A percentile compares a stretch with the other conserved stretches of the same genome.
Conservation (phyloP, 2,797 vertebrate species). For the Phataginus tetradactyla region DNA sequence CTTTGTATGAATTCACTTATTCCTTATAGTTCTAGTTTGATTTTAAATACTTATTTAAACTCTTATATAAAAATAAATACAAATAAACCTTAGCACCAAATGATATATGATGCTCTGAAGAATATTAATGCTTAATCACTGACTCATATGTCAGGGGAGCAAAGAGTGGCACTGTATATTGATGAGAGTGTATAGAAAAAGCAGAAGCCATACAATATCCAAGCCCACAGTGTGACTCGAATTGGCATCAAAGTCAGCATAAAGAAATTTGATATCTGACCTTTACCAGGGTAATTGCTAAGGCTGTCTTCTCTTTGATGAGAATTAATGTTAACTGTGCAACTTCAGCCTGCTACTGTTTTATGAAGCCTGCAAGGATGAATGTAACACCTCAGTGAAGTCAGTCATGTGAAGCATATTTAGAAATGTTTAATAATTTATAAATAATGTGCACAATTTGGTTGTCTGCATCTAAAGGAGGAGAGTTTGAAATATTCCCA, state of each 20-base stretch:
- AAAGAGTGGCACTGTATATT: background rate
- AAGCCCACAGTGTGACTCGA: background rate
- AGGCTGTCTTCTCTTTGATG: slow-evolving; percentile 58
- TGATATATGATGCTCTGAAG: background rate
- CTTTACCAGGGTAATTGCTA: slow-evolving; percentile 59
- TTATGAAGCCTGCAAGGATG: slow-evolving; percentile 52
- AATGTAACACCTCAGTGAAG: slow-evolving; percentile 32
- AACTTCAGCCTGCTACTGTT: slow-evolving; percentile 63
- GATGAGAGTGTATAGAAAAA: background rate
- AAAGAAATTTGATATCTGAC: slow-evolving; percentile 61
- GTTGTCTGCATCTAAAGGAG: slow-evolving; percentile 55
- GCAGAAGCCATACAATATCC: background rate
- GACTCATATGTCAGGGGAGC: background rate
- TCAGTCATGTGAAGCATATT: slow-evolving; percentile 68
- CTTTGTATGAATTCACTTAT: background rate
- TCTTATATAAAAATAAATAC: background rate
- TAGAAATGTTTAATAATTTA: slow-evolving; percentile 83
- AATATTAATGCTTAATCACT: slow-evolving; percentile 5
- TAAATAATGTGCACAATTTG: slow-evolving; percentile 67
- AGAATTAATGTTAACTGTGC: slow-evolving; percentile 67
- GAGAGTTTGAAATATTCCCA: slow-evolving; percentile 39
- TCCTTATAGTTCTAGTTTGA: background rate
- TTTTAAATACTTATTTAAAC: background rate
- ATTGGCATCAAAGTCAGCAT: slow-evolving; percentile 47
- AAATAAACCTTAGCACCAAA: background rate